Evolutionary conservation across 2,797 vertebrate genomes (phyloP).

Genomic region (Muscicapa striata): DNA sequence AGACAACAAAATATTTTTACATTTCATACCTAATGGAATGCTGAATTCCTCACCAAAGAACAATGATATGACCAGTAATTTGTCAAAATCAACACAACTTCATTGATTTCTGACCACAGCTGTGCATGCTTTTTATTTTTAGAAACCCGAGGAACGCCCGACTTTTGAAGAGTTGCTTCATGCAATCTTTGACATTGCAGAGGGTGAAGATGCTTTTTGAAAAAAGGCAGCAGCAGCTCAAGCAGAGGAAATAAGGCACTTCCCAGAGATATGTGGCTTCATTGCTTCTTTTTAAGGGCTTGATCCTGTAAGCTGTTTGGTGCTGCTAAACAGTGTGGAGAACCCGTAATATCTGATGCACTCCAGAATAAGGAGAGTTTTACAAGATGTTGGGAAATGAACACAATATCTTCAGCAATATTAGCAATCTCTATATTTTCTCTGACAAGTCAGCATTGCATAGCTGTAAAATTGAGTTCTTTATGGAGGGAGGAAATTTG

Average conservation of each 20-base stretch:
- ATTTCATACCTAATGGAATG: not conserved
- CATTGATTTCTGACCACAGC: not conserved
- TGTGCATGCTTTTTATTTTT: not conserved
- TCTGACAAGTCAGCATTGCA: not conserved
- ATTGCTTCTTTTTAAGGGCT: not conserved
- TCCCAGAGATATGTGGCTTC: not conserved
- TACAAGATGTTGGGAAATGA: not conserved
- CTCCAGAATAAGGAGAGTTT: not conserved
- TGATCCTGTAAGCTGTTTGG: not conserved
- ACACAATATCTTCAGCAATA: not conserved
- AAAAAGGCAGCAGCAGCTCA: not conserved
- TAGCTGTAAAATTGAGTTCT: not conserved
- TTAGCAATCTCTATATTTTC: not conserved
- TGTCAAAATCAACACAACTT: not conserved
- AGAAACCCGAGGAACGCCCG: slow-evolving; percentile 88
- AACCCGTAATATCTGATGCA: not conserved
- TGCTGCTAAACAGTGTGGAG: not conserved
- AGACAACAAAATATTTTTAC: not conserved
- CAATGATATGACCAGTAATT: not conserved
- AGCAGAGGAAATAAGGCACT: not conserved
- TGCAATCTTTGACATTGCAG: slow-evolving; percentile 82
- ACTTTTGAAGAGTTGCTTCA: slow-evolving; percentile 81
- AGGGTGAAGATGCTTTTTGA: slow-evolving; percentile 80
- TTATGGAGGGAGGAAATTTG: not conserved
- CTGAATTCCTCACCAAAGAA: not conserved